Evolutionary conservation across 2,888 invertebrate species (phyloP).

Genomic region (Harmothoe impar): DNA sequence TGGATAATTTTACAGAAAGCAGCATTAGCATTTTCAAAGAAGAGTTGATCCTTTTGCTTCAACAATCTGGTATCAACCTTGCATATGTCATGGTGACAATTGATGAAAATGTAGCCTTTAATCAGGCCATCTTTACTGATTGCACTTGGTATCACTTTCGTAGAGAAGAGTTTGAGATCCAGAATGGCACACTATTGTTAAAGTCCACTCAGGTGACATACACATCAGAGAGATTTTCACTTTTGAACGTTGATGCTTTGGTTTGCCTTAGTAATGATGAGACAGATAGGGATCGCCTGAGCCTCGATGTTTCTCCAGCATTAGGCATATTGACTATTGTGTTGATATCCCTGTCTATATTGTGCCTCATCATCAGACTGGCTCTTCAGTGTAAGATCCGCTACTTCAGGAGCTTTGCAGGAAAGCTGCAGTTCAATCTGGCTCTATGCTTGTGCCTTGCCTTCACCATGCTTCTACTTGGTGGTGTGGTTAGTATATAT

Average conservation of each 20-base stretch:
- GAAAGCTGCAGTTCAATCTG: conserved; percentile 34
- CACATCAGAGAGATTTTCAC: neutral
- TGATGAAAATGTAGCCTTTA: conserved; percentile 25
- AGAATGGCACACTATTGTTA: neutral
- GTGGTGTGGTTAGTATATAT: neutral
- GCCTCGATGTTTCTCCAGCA: neutral
- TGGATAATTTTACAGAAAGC: neutral
- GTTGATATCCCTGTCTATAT: neutral
- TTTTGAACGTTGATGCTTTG: neutral
- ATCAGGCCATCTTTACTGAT: neutral
- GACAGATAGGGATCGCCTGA: neutral
- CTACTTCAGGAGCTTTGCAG: conserved; percentile 26
- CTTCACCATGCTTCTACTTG: conserved; percentile 1
- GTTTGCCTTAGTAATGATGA: neutral
- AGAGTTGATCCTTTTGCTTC: neutral
- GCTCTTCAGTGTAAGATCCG: conserved; percentile 4
- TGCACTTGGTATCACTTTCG: conserved; percentile 39
- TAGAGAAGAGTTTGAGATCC: neutral
- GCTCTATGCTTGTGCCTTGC: conserved; percentile 16
- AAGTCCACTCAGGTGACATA: neutral
- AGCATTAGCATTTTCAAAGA: neutral
- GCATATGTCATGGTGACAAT: neutral
- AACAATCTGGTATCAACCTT: neutral
- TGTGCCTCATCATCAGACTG: neutral
- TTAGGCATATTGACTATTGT: conserved; percentile 22